Evolutionary conservation across 1,140 invertebrate species (phyloP), one percentile per base, ranked within the genome.

Genomic region (Piezodorus guildinii): DNA sequence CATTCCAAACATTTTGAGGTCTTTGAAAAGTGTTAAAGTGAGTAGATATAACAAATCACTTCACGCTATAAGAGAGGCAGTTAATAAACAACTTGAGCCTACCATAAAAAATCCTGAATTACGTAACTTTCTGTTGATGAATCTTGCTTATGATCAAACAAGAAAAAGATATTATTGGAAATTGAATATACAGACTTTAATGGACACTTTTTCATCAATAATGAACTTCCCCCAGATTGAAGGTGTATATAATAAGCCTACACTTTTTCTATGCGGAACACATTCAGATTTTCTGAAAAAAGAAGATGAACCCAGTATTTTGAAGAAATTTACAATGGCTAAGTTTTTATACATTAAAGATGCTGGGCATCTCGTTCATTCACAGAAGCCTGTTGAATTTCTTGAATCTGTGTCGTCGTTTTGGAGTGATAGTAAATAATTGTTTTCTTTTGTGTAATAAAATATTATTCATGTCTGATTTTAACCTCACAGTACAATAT

Each of bases 341-440:
- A 75, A 84, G 66, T 79, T 96, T 62, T 73, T 80, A 62, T 88
- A 85, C 70, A 80, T 96, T 52, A 77, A 83, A 46, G 84, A 82
- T 63, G 88, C 93, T 17, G 90, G 91, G 5, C 94, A 97, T 73
- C 92, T 91, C 87, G 83, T 94, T 8, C 94, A 97, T 71, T 84
- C 88, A 59, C 92, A 96, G 66, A 88, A 93, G 73, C 90, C 93
- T 8, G 3, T 3, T 8, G 39, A 16, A 43, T 60, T 60, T 39
- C n/a, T 60, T 16, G 12, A 17, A 14, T 17, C 34, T 6, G 58
- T 60, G 25, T 3, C 49, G 2, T 10, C 34, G 12, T 39, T 39
- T 39, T 39, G 34, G 34, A 39, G 34, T 39, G 34, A 39, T 10
- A 39, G 34, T 12, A 39, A 39, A 39, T 39, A 39, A 39, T 12